These are phyloP conservation scores for Pantala flavescens DNA, from an alignment of 1,140 invertebrate species.

Conservation along the genomic window DNA sequence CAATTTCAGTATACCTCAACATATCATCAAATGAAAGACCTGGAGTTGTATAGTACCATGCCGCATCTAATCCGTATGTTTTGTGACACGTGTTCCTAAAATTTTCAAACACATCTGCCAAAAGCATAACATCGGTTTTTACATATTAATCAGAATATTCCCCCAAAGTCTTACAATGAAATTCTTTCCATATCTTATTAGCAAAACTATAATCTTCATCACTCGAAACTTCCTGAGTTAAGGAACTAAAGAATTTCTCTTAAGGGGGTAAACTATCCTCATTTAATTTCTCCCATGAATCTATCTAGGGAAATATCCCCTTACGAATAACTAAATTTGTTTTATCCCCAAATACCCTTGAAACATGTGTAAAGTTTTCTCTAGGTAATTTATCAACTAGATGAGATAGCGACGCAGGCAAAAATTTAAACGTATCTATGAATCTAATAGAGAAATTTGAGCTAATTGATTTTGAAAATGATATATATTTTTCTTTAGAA, in stretches of 20 bases:
- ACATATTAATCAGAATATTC: background rate
- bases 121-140: background rate
- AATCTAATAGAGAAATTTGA: background rate
- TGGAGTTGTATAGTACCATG: slow-evolving; percentile 26
- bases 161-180: background rate
- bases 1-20: slow-evolving; percentile 25
- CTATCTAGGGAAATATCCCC: slow-evolving; percentile 27
- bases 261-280: slow-evolving; percentile 25
- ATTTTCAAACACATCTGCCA: slow-evolving; percentile 4
- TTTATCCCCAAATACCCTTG: background rate
- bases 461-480: background rate
- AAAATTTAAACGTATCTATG: background rate
- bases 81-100: background rate
- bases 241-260: slow-evolving; percentile 25
- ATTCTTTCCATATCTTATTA: background rate
- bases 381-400: background rate
- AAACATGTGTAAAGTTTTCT: background rate
- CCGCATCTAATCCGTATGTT: slow-evolving; percentile 26
- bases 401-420: background rate
- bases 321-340: background rate
- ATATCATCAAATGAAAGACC: slow-evolving; percentile 27
- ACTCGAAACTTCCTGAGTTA: slow-evolving; percentile 8
- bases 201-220: background rate
- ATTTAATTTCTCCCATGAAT: no score
- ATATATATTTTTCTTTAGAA: background rate